These are phyloP conservation scores for Molossus alvarezi DNA, from an alignment of 2,797 vertebrate species.

Conservation along the genomic window DNA sequence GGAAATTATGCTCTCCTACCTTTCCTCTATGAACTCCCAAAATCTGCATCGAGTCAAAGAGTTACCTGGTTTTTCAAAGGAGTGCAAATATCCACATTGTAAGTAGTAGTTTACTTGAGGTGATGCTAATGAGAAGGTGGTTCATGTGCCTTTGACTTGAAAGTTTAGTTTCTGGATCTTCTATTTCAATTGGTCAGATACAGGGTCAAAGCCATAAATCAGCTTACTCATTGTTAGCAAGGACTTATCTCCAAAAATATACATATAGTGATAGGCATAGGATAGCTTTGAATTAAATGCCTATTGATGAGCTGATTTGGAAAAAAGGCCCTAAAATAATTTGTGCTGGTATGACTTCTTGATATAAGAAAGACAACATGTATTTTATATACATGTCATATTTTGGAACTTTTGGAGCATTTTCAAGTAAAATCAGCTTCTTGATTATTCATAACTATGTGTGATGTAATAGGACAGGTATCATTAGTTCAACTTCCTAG, in stretches of 20 bases:
- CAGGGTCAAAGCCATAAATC: neutral
- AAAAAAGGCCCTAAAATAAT: neutral
- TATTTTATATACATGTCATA: neutral
- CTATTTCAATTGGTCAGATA: constrained; percentile 18
- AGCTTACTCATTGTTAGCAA: neutral
- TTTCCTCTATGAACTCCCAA: neutral
- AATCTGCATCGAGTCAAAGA: neutral
- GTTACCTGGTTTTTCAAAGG: neutral
- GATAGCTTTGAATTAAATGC: neutral
- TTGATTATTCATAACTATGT: neutral
- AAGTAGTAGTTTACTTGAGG: neutral
- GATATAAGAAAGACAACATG: neutral
- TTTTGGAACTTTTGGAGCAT: neutral
- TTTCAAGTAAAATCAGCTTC: constrained; percentile 38
- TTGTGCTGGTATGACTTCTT: neutral
- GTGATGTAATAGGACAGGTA: neutral
- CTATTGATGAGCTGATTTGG: neutral
- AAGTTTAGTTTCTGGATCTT: neutral
- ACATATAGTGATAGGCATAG: neutral
- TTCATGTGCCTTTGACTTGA: neutral
- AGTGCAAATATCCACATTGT: neutral
- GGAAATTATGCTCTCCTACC: neutral
- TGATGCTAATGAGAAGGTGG: neutral
- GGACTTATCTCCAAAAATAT: neutral
- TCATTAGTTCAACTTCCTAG: neutral